Conservation (phyloP, 2,113 vertebrate genomes). For the Perccottus glenii region DNA sequence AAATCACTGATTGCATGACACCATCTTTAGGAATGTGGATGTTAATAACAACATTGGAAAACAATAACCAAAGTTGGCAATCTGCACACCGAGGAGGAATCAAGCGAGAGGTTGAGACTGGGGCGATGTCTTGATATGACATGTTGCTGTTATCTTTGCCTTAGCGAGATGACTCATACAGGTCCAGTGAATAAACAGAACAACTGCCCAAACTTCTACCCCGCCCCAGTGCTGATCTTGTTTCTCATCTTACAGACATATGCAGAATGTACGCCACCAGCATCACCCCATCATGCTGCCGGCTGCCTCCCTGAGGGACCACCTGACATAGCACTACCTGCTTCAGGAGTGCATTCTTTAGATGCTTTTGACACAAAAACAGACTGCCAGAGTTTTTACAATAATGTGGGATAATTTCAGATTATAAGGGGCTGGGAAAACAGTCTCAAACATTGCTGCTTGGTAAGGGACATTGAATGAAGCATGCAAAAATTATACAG, state of each 20-base stretch:
- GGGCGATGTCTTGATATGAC: slow-evolving; percentile 60
- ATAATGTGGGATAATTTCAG: slow-evolving; percentile 52
- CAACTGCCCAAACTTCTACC: slow-evolving; percentile 16
- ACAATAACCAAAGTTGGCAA: slow-evolving; percentile 57
- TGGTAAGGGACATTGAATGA: slow-evolving; percentile 15
- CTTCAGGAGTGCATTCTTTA: slow-evolving; percentile 60
- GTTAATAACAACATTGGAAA: slow-evolving; percentile 56
- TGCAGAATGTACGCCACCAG: slow-evolving; percentile 22
- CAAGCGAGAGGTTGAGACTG: slow-evolving; percentile 40
- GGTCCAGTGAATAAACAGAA: slow-evolving; percentile 56
- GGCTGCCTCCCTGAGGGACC: slow-evolving; percentile 7
- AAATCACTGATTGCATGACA: slow-evolving; percentile 56
- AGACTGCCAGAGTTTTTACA: slow-evolving; percentile 50
- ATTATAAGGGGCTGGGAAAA: slow-evolving; percentile 25
- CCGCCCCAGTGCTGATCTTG: slow-evolving; percentile 42
- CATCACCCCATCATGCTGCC: slow-evolving; percentile 16
- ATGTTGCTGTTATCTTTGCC: slow-evolving; percentile 53
- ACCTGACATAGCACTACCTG: slow-evolving; percentile 20
- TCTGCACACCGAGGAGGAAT: slow-evolving; percentile 46
- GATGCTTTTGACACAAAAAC: slow-evolving; percentile 62
- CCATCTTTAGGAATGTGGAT: slow-evolving; percentile 58
- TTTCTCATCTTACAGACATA: slow-evolving; percentile 24
- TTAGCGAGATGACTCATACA: slow-evolving; percentile 56
- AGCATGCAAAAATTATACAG: slow-evolving; percentile 8
- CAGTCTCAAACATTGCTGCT: slow-evolving; percentile 9